phyloP scores from a whole-genome alignment of 1,140 invertebrate species.

The Streblospio benedicti region DNA sequence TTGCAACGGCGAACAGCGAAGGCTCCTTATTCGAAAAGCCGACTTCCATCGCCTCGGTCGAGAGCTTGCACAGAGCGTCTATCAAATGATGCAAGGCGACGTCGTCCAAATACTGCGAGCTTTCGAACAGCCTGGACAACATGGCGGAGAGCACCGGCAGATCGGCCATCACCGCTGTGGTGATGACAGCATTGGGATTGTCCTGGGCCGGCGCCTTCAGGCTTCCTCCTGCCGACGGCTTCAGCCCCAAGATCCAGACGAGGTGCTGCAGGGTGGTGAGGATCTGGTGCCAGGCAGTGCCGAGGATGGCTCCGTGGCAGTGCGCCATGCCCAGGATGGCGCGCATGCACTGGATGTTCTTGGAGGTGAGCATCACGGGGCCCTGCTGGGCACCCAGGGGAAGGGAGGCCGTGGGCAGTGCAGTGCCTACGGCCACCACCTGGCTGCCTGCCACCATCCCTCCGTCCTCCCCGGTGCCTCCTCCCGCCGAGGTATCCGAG shows the following conservation, averaged over 20 bases:
- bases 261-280: slow-evolving; percentile 88
- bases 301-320: slow-evolving; percentile 82
- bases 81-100: slow-evolving; percentile 91
- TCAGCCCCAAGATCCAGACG: slow-evolving; percentile 94
- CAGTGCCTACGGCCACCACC: slow-evolving; percentile 82
- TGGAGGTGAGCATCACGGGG: slow-evolving; percentile 96
- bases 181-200: slow-evolving; percentile 75
- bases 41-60: slow-evolving; percentile 92
- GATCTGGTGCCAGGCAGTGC: slow-evolving; percentile 89
- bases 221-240: slow-evolving; percentile 80
- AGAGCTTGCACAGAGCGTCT: slow-evolving; percentile 90
- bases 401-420: slow-evolving; percentile 70
- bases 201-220: slow-evolving; percentile 61
- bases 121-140: slow-evolving; percentile 87
- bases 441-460: slow-evolving; percentile 63
- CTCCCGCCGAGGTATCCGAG: too few relatives aligned
- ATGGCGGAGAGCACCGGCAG: slow-evolving; percentile 77
- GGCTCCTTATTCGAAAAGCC: slow-evolving; percentile 93
- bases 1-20: slow-evolving; percentile 92
- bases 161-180: slow-evolving; percentile 91
- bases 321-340: slow-evolving; percentile 79
- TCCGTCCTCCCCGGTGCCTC: slow-evolving; percentile 24
- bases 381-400: slow-evolving; percentile 66
- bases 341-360: slow-evolving; percentile 93
- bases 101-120: slow-evolving; percentile 85